Evolutionary conservation across 2,797 vertebrate species (phyloP).

Genomic region (Gambusia yucatana): DNA sequence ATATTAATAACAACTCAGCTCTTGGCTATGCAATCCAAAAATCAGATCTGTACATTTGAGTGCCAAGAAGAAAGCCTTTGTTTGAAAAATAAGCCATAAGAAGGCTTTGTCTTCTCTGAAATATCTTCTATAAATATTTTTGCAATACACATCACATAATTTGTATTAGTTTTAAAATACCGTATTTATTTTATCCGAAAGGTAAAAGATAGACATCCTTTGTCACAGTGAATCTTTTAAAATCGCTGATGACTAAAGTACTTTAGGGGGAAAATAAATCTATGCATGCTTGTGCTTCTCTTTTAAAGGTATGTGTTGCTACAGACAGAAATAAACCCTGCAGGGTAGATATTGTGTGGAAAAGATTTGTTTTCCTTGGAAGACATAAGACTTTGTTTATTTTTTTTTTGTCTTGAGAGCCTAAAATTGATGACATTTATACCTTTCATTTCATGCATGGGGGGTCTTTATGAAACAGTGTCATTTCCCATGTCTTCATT

Average conservation of each 20-base stretch:
- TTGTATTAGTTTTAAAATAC: background rate
- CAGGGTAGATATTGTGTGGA: background rate
- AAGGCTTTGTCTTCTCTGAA: background rate
- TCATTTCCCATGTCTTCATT: constrained; percentile 13
- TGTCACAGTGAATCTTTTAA: background rate
- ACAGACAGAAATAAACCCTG: constrained; percentile 19
- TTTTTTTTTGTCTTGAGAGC: constrained; percentile 10
- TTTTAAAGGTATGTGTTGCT: background rate
- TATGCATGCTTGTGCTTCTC: background rate
- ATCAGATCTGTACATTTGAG: background rate
- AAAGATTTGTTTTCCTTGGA: background rate
- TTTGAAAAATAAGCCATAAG: background rate
- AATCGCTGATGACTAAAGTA: background rate
- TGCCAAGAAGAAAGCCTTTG: background rate
- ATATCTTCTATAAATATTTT: background rate
- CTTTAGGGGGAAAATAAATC: background rate
- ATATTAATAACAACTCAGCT: background rate
- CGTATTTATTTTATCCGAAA: background rate
- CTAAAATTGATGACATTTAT: constrained; percentile 11
- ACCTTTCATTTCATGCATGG: background rate
- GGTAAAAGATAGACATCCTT: background rate
- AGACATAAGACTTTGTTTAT: constrained; percentile 6
- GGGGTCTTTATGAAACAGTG: background rate
- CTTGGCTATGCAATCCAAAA: background rate
- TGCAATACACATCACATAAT: background rate